Conservation (phyloP, 2,113 vertebrate genomes). For the Cephalopholis sonnerati region DNA sequence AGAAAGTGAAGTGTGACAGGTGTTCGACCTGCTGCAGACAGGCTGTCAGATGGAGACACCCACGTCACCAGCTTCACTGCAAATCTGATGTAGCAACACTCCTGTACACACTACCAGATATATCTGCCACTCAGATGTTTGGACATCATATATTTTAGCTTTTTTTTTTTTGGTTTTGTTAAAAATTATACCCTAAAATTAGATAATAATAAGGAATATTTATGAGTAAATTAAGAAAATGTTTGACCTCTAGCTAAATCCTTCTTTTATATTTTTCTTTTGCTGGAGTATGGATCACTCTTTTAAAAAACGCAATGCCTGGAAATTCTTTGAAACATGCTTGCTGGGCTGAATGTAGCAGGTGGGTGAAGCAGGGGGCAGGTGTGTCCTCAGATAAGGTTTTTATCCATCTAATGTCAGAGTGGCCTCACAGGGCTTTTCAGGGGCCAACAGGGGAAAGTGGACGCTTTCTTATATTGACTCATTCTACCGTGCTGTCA, state of each 20-base stretch:
- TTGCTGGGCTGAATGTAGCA: slow-evolving; percentile 8
- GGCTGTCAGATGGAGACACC: slow-evolving; percentile 55
- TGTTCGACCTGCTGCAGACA: slow-evolving; percentile 51
- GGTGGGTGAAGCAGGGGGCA: background rate
- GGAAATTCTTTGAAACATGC: background rate
- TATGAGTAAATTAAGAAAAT: background rate
- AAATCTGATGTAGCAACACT: slow-evolving; percentile 29
- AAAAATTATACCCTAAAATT: background rate
- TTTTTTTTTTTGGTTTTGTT: background rate
- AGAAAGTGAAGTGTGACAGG: slow-evolving; percentile 62
- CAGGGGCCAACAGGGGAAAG: background rate
- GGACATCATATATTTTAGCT: background rate
- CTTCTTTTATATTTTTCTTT: too few species aligned
- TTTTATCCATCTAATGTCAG: background rate
- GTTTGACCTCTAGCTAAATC: too few species aligned
- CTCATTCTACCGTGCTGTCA: background rate
- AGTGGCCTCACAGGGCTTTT: background rate
- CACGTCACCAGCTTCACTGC: slow-evolving; percentile 41
- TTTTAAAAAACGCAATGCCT: background rate
- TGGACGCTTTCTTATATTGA: background rate
- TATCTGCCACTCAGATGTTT: slow-evolving; percentile 34
- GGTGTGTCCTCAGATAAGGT: slow-evolving; percentile 2
- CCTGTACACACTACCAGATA: background rate
- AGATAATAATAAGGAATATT: background rate
- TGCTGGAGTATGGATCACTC: too few species aligned